A percentile compares a stretch with the other conserved stretches of the same genome.
These are phyloP conservation scores for Corythornis vintsioides DNA, from an alignment of 2,113 vertebrate genomes.

Conservation along the genomic window DNA sequence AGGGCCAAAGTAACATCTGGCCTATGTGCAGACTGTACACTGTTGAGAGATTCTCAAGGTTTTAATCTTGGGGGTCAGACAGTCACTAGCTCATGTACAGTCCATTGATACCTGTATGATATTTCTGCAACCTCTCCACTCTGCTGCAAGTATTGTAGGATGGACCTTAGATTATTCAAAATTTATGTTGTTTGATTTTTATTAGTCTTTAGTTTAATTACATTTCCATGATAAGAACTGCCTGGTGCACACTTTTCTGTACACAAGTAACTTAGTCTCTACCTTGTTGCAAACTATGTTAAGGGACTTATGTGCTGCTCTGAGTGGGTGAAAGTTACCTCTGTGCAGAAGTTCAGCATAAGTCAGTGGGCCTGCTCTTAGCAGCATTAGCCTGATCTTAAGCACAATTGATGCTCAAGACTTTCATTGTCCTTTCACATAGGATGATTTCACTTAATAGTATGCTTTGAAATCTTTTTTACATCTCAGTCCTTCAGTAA, in stretches of 20 bases:
- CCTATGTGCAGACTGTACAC: not conserved
- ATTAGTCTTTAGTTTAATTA: not conserved
- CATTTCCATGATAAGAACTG: not conserved
- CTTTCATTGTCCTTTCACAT: not conserved
- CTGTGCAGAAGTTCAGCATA: not conserved
- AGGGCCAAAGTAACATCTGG: not conserved
- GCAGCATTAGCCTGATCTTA: no score
- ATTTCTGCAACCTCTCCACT: not conserved
- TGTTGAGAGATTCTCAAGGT: not conserved
- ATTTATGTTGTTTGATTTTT: not conserved
- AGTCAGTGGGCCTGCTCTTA: not conserved
- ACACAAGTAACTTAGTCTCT: not conserved
- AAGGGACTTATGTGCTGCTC: not conserved
- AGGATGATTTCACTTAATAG: not conserved
- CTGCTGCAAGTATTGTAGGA: not conserved
- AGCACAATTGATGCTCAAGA: not conserved
- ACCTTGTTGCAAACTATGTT: not conserved
- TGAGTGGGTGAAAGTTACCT: not conserved
- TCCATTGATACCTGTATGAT: not conserved
- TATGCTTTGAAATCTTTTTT: not conserved
- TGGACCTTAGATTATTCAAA: not conserved
- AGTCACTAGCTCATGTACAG: not conserved
- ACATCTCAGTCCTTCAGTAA: not conserved
- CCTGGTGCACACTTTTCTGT: not conserved
- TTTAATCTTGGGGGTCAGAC: not conserved